Evolutionary conservation across 92 coral and sea anemone genomes (phyloP), one percentile per base, ranked within the genome.

Genomic region (Actinernus sp.): DNA sequence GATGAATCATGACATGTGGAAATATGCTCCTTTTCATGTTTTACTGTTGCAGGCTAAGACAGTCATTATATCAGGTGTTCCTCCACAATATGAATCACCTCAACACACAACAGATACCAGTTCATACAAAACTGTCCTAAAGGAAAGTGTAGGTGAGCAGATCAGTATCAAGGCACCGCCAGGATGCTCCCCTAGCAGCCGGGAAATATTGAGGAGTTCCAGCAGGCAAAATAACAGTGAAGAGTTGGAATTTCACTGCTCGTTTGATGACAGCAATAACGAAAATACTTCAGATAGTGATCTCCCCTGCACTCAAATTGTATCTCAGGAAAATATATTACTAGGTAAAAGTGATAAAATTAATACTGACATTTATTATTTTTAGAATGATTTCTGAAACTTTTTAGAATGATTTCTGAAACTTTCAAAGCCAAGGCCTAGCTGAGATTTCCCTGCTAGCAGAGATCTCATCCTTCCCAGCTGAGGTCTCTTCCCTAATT

Each of bases 231-330:
- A 54, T 23, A 58, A 55, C 23, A 68, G 45, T 16, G 65, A 63
- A 21, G 71, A 37, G 30, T 76, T 23, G 63, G 78, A 72, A 23
- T 78, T 78, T 36, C 81, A 70, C 49, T 83, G 94, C 51, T 92
- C 91, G 7, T 79, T 79, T 78, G 90, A 82, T 32, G 52, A 45
- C 8, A 82, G 63, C 52, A 76, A 85, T 32, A 74, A 82, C 27
- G 89, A 70, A 30, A 61, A 78, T 14, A 67, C 29, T 20, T 63
- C 58, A 8, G 72, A 88, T 3, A 44, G 14, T 50, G 81, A 74
- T 27, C 38, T 81, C 40, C 82, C 89, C 19, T 47, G 43, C 40
- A 74, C 92, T 0, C 96, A 85, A 31, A 85, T 85, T 44, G 65
- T 71, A 18, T 20, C 79, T 11, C 64, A 83, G 16, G 82, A 85